Percentiles rank a stretch among this genome's conserved stretches.
These are phyloP conservation scores for Pseudorhiza aurosa DNA, from an alignment of 30 jellyfish, hydroid and myxozoan genomes.

Conservation along the genomic window DNA sequence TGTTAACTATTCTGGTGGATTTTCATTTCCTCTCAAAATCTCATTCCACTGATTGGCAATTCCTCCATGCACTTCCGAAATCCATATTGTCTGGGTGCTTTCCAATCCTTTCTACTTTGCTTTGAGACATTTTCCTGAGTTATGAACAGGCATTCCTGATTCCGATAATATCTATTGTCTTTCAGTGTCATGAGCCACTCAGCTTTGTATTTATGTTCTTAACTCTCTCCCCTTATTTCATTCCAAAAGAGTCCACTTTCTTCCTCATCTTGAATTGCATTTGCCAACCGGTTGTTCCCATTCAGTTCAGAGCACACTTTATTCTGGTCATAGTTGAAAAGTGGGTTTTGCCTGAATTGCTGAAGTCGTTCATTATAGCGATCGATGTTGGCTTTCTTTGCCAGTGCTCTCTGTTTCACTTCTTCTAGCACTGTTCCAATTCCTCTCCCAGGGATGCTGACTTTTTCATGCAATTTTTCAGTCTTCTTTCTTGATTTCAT, in stretches of 20 bases:
- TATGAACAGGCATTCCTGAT: background rate
- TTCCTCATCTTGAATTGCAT: background rate
- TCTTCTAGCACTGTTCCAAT: constrained; percentile 38
- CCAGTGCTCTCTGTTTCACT: background rate
- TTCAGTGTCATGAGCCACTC: background rate
- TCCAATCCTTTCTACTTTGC: constrained; percentile 4
- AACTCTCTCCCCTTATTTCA: background rate
- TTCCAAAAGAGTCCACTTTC: background rate
- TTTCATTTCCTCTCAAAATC: background rate
- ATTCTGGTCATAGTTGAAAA: constrained; percentile 27
- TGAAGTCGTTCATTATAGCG: constrained; percentile 8
- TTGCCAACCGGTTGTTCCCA: background rate
- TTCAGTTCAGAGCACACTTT: background rate
- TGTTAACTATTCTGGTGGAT: background rate
- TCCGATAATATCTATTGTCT: too few species aligned
- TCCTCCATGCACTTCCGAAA: background rate
- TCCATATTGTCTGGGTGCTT: background rate
- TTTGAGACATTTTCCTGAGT: background rate
- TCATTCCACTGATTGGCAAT: constrained; percentile 4
- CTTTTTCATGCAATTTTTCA: constrained; percentile 18
- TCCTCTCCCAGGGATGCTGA: constrained; percentile 30
- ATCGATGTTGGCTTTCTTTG: background rate
- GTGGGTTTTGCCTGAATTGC: constrained; percentile 24
- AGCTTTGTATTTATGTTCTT: background rate
- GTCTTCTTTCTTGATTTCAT: constrained; percentile 19